Percentiles rank a stretch among this genome's conserved stretches.
These are phyloP conservation scores for Corynorhinus townsendii DNA, from an alignment of 2,113 vertebrate genomes.

Conservation along the genomic window DNA sequence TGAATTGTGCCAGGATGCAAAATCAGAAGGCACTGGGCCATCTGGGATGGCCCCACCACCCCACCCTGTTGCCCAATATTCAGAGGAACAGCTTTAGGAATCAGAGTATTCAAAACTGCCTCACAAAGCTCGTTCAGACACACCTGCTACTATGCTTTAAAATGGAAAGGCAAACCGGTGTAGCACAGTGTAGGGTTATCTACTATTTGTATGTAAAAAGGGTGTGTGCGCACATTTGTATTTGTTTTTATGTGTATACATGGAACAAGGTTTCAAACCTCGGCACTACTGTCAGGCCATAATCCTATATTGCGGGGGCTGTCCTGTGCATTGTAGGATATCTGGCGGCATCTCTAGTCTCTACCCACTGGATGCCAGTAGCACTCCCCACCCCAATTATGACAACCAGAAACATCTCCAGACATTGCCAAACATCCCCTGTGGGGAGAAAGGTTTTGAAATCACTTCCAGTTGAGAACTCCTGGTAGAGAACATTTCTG, in stretches of 20 bases:
- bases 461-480: not conserved
- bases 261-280: not conserved
- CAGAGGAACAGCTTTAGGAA: not conserved
- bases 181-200: not conserved
- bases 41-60: not conserved
- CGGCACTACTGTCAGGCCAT: not conserved
- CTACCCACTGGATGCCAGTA: not conserved
- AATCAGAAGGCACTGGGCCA: not conserved
- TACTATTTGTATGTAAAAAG: not conserved
- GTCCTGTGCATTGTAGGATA: fast-evolving
- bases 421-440: not conserved
- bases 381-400: not conserved
- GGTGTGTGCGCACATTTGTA: not conserved
- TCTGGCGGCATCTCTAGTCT: not conserved
- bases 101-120: not conserved
- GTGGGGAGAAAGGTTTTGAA: too few species aligned
- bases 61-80: not conserved
- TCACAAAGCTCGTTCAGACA: not conserved
- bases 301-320: not conserved
- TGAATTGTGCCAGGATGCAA: not conserved
- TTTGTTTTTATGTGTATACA: not conserved
- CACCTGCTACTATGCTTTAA: not conserved
- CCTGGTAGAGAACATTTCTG: not conserved
- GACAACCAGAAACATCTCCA: not conserved
- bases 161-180: not conserved